phyloP scores from a whole-genome alignment of 2,888 invertebrate genomes.

The Lasioglossum pauxillum region DNA sequence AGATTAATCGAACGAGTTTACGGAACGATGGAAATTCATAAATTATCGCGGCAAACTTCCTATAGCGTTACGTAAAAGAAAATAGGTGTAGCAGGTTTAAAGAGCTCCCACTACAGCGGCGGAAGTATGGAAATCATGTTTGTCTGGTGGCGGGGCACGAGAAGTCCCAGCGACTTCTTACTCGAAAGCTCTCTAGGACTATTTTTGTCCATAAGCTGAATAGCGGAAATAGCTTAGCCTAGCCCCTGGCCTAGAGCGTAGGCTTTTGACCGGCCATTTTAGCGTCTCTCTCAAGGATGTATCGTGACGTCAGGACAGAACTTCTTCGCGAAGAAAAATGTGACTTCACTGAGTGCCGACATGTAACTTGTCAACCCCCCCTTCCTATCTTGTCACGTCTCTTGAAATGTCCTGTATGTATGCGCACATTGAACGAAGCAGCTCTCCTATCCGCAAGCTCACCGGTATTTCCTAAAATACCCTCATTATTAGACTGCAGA shows the following conservation, averaged over 20 bases:
- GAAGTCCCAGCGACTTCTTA: conserved; percentile 59
- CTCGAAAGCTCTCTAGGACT: conserved; percentile 73
- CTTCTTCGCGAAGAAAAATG: conserved; percentile 45
- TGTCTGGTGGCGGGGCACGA: conserved; percentile 35
- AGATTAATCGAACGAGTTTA: neutral
- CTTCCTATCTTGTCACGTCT: neutral
- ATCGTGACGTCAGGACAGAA: conserved; percentile 52
- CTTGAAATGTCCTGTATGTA: neutral
- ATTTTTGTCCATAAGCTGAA: conserved; percentile 81
- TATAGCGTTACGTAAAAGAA: conserved; percentile 24
- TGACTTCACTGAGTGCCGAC: neutral
- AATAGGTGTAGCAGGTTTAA: conserved; percentile 13
- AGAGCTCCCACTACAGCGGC: conserved; percentile 17
- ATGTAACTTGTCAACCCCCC: conserved; percentile 26
- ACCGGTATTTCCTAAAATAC: neutral
- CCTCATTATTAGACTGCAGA: neutral
- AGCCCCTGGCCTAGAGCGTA: conserved; percentile 83
- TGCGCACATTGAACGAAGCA: neutral
- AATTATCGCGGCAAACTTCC: conserved; percentile 1
- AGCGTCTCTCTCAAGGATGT: conserved; percentile 71
- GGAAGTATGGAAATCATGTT: conserved; percentile 45
- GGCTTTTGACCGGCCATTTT: conserved; percentile 78
- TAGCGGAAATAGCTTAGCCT: conserved; percentile 82
- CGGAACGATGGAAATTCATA: neutral
- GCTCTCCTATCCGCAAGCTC: neutral